These are phyloP conservation scores for Discoglossus pictus DNA, from an alignment of 2,797 vertebrate species.

Conservation along the genomic window DNA sequence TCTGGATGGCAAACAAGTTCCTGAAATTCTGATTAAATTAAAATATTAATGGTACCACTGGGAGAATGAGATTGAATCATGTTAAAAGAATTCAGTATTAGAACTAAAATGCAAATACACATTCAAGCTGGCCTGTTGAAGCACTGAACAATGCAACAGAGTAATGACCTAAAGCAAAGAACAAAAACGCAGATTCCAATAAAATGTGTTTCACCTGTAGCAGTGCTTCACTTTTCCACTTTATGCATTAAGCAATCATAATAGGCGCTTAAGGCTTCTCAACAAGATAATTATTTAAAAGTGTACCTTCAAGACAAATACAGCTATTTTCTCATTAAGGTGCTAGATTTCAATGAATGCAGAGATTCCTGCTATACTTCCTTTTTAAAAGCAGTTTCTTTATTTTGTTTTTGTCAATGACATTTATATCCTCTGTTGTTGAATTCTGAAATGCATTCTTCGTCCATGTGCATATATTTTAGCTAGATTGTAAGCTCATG, in stretches of 20 bases:
- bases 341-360: too few species aligned
- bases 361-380: too few species aligned
- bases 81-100: slow-evolving; percentile 74
- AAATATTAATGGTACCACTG: slow-evolving; percentile 96
- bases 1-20: slow-evolving; percentile 89
- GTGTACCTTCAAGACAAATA: slow-evolving; percentile 9
- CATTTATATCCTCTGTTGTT: too few species aligned
- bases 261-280: slow-evolving; percentile 18
- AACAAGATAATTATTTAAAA: slow-evolving; percentile 33
- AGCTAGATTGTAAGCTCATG: too few species aligned
- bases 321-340: too few species aligned
- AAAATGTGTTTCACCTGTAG: slow-evolving; percentile 54
- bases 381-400: too few species aligned
- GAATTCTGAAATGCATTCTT: too few species aligned
- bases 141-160: slow-evolving; percentile 55
- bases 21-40: slow-evolving; percentile 99
- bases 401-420: too few species aligned
- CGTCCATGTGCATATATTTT: too few species aligned
- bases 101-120: slow-evolving; percentile 69
- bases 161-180: slow-evolving; percentile 64
- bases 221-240: slow-evolving; percentile 1
- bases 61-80: slow-evolving; percentile 92
- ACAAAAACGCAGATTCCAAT: slow-evolving; percentile 64
- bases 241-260: slow-evolving; percentile 27
- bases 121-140: slow-evolving; percentile 59